Conservation (phyloP, 2,888 invertebrate species). For the Melieria picta region DNA sequence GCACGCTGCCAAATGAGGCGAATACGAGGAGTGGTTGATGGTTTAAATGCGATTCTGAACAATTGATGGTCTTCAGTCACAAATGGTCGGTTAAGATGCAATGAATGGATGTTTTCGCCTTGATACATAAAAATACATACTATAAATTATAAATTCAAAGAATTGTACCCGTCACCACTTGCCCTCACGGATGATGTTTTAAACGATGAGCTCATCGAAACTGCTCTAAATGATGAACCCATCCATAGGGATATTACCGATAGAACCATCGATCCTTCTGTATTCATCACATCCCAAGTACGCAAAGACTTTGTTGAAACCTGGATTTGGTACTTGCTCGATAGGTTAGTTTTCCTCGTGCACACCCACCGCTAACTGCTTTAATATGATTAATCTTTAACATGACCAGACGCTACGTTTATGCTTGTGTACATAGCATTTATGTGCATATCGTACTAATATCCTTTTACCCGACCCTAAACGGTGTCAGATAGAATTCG, state of each 20-base stretch:
- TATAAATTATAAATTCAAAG: conserved; percentile 2
- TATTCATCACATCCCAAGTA: conserved; percentile 49
- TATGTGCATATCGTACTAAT: too few relatives aligned
- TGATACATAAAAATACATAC: too few relatives aligned
- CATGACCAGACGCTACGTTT: background rate
- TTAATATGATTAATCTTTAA: conserved; percentile 5
- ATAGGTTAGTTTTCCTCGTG: conserved; percentile 41
- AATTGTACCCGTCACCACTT: conserved; percentile 16
- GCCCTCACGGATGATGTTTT: conserved; percentile 32
- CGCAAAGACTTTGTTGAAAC: conserved; percentile 75
- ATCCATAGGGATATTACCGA: conserved; percentile 23
- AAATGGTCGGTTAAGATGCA: too few relatives aligned
- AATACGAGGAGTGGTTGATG: too few relatives aligned
- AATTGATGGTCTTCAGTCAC: too few relatives aligned
- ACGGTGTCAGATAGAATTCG: too few relatives aligned
- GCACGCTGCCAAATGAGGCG: too few relatives aligned
- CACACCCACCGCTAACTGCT: background rate
- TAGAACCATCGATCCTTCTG: conserved; percentile 14
- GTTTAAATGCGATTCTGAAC: too few relatives aligned
- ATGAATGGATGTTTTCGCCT: too few relatives aligned
- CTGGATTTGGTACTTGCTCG: conserved; percentile 71
- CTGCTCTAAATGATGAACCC: conserved; percentile 21
- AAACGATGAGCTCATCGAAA: conserved; percentile 35
- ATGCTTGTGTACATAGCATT: too few relatives aligned
- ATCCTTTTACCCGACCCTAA: too few relatives aligned